A percentile compares a stretch with the other conserved stretches of the same genome.
phyloP scores from a whole-genome alignment of 2,113 vertebrate genomes.

The Myotis yumanensis region DNA sequence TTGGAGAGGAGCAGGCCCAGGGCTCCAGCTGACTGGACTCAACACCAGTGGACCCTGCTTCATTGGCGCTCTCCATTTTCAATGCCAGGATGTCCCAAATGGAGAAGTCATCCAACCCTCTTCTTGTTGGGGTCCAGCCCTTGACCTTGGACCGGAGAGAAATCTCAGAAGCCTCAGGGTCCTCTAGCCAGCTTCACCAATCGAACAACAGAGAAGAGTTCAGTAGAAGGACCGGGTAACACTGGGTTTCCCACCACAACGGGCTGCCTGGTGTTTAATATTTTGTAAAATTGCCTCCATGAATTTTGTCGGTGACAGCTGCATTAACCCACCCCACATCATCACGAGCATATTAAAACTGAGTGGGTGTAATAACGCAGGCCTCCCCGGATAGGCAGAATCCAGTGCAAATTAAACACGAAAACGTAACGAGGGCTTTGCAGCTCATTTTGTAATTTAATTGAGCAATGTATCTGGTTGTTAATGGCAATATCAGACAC shows the following conservation, averaged over 20 bases:
- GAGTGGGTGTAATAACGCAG: conserved; percentile 86
- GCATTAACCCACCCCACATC: conserved; percentile 93
- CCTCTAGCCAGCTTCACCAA: neutral
- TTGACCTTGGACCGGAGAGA: neutral
- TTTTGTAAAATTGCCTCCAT: conserved; percentile 95
- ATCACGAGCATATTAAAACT: conserved; percentile 88
- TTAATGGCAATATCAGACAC: conserved; percentile 90
- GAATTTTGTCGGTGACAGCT: conserved; percentile 91
- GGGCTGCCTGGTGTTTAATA: conserved; percentile 88
- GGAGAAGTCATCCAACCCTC: neutral
- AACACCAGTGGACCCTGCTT: fast-evolving
- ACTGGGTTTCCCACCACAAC: conserved; percentile 61
- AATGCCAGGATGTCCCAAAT: neutral
- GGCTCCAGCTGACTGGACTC: neutral
- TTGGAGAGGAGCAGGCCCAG: neutral
- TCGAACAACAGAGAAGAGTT: neutral
- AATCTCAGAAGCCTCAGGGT: neutral
- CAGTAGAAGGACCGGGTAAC: neutral
- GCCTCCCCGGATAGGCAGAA: conserved; percentile 87
- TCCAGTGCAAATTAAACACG: conserved; percentile 90
- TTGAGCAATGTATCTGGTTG: conserved; percentile 93
- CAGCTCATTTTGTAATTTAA: conserved; percentile 92
- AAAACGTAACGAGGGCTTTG: conserved; percentile 87
- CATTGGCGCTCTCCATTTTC: neutral
- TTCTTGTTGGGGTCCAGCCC: neutral